Percentiles rank a stretch among this genome's conserved stretches.
These are phyloP conservation scores for Tyrophagus putrescentiae DNA, from an alignment of 1,140 invertebrate species.

Conservation along the genomic window DNA sequence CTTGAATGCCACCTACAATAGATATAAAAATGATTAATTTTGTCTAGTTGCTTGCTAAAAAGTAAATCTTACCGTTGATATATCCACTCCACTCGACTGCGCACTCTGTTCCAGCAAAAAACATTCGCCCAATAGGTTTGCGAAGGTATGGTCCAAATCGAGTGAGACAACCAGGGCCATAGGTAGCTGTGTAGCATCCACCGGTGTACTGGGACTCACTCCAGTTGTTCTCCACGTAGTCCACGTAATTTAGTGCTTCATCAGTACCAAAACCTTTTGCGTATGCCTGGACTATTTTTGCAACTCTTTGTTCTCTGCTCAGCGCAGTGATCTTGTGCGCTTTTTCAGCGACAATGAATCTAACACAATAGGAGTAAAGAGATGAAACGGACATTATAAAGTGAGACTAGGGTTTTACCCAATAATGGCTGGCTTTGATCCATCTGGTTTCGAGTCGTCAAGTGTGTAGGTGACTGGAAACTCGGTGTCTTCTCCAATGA, in stretches of 20 bases:
- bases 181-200: conserved; percentile 34
- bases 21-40: no score
- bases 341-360: conserved; percentile 25
- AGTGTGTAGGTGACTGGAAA: conserved; percentile 27
- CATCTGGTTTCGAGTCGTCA: conserved; percentile 34
- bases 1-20: conserved; percentile 35
- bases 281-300: conserved; percentile 22
- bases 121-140: conserved; percentile 29
- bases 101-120: conserved; percentile 39
- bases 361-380: no score
- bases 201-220: conserved; percentile 35
- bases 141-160: conserved; percentile 32
- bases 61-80: no score
- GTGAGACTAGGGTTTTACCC: no score
- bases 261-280: conserved; percentile 22
- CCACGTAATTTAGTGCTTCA: conserved; percentile 27
- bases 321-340: conserved; percentile 19
- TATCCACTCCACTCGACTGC: conserved; percentile 38
- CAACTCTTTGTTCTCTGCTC: conserved; percentile 25
- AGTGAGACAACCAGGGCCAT: conserved; percentile 35
- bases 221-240: conserved; percentile 35
- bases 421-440: conserved; percentile 32
- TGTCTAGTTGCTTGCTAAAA: no score
- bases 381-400: no score
- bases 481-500: conserved; percentile 19